Evolutionary conservation across 2,113 vertebrate genomes (phyloP), one percentile per base, ranked within the genome.

Genomic region (Sciurus niger): DNA sequence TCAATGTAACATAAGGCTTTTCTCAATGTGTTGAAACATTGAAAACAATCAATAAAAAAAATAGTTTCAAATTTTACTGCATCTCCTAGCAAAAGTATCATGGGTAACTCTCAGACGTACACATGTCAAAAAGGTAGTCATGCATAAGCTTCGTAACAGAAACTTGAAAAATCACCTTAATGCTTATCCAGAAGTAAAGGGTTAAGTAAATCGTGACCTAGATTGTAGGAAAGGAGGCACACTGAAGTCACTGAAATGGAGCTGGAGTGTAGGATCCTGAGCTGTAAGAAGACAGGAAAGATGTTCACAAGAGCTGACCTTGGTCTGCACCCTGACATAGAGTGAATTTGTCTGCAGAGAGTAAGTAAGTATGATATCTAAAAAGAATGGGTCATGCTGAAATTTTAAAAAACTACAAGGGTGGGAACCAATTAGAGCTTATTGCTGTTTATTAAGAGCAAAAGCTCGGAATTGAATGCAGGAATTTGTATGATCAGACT

Each of bases 371-470:
- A 25, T 14, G 13, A 1, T 6, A 17, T 48, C 74, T 37, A 18
- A 80, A n/a, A 46, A 86, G 28, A 82, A 89, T 24, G 73, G 24
- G 16, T 60, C 4, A 48, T 48, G 46, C 34, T 28, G 51, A 37
- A 72, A 90, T 30, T 95, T 58, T 58, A 24, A 58, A 58, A 58
- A 20, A 58, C 55, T 58, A 58, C 7, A 24, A 58, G 20, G 55
- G 4, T 73, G 8, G 11, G 43, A 28, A 9, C 43, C 72, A 91
- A 48, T 82, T 92, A 77, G 74, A 82, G 1, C n/a, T 95, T 32
- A 94, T 58, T 82, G 20, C 85, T 37, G 77, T 55, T 89, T 94
- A 16, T 86, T 92, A 76, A 85, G 65, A 92, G 74, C 34, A 48
- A 68, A 82, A 82, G 4, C 40, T 55, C 34, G 65, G 72, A 32